A percentile compares a stretch with the other conserved stretches of the same genome.
Conservation (phyloP, 2,888 invertebrate species). For the Leucoma salicis region DNA sequence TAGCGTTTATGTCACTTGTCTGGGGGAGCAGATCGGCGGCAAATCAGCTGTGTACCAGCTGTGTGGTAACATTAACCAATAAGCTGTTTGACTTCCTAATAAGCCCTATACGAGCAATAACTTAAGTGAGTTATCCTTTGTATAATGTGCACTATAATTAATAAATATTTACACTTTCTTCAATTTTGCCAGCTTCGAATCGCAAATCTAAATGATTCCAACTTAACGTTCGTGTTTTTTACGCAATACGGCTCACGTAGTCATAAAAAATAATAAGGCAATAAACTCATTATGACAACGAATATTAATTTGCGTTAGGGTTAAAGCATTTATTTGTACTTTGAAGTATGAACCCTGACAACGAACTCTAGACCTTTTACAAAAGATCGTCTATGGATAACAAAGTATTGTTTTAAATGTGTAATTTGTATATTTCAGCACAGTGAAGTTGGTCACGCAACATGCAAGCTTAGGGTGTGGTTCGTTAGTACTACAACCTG, state of each 20-base stretch:
- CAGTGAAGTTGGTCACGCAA: slow-evolving; percentile 18
- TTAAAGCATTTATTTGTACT: slow-evolving; percentile 7
- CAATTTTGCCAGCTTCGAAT: too few relatives aligned
- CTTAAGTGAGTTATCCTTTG: too few relatives aligned
- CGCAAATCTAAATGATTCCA: too few relatives aligned
- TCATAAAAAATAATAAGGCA: slow-evolving; percentile 8
- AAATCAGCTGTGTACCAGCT: too few relatives aligned
- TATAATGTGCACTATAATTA: too few relatives aligned
- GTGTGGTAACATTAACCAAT: too few relatives aligned
- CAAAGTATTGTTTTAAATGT: slow-evolving; percentile 16
- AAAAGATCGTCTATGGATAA: slow-evolving; percentile 4
- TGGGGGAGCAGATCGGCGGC: too few relatives aligned
- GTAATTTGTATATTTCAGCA: slow-evolving; percentile 9
- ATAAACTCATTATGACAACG: slow-evolving; percentile 2
- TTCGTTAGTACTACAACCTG: slow-evolving; percentile 1
- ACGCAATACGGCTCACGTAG: slow-evolving; percentile 4
- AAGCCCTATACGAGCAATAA: too few relatives aligned
- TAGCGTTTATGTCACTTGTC: too few relatives aligned
- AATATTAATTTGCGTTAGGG: slow-evolving; percentile 8
- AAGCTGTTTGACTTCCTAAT: too few relatives aligned
- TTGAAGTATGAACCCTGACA: slow-evolving; percentile 2
- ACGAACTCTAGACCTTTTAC: slow-evolving; percentile 10
- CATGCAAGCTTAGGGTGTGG: not conserved
- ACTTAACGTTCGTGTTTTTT: not conserved
- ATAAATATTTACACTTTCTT: too few relatives aligned